phyloP scores from a whole-genome alignment of 2,797 vertebrate species.

The Salmo trutta region DNA sequence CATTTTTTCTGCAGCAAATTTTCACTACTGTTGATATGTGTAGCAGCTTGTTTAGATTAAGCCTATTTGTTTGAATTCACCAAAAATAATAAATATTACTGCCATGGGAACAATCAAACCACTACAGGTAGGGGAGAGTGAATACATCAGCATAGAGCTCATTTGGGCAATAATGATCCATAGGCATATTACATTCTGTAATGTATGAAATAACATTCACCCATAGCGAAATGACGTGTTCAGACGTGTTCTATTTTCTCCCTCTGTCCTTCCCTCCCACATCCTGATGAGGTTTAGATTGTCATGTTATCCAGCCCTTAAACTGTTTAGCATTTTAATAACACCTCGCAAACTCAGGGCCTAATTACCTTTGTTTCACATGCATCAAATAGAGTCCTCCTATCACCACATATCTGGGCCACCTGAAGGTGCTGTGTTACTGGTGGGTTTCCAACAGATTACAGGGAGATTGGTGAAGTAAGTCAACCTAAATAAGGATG shows the following conservation, averaged over 20 bases:
- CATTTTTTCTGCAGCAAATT: too few relatives aligned
- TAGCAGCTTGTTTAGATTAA: too few relatives aligned
- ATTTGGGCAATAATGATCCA: constrained; percentile 3
- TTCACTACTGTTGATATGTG: too few relatives aligned
- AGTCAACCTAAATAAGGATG: background rate
- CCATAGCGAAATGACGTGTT: background rate
- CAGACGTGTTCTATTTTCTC: constrained; percentile 3
- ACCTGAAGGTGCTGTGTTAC: background rate
- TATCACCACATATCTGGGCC: background rate
- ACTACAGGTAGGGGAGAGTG: background rate
- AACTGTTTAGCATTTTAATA: too few relatives aligned
- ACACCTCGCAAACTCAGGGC: background rate
- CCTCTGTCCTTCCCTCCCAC: background rate
- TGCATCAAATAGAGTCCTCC: background rate
- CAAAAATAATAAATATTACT: too few relatives aligned
- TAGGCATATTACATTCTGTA: background rate
- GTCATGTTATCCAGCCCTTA: too few relatives aligned
- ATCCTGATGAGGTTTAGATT: too few relatives aligned
- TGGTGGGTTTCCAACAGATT: background rate
- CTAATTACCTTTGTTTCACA: background rate
- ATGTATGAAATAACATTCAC: background rate
- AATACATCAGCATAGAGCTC: too few relatives aligned
- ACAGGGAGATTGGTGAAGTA: background rate
- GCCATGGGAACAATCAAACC: background rate
- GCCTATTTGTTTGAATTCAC: too few relatives aligned